Evolutionary conservation across 1,140 invertebrate genomes (phyloP).

Genomic region (Chrysomallon squamiferum): DNA sequence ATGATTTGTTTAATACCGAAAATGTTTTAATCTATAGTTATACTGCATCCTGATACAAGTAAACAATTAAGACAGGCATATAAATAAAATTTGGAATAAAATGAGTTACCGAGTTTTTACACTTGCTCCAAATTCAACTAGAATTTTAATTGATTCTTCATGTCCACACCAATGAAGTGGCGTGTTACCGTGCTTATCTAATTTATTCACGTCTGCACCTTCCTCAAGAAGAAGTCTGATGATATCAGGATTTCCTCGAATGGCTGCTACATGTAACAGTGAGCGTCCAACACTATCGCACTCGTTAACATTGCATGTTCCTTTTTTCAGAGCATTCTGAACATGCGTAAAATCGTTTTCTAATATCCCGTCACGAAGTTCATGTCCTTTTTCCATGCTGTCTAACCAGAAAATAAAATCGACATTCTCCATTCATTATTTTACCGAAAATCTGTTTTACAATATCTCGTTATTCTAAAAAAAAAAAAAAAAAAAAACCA

Average conservation of each 20-base stretch:
- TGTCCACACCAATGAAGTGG: constrained; percentile 42
- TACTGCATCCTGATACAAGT: too few relatives aligned
- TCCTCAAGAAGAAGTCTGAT: constrained; percentile 17
- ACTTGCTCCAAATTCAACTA: constrained; percentile 26
- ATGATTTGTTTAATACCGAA: too few relatives aligned
- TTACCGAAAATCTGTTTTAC: too few relatives aligned
- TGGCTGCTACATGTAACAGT: constrained; percentile 24
- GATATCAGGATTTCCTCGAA: constrained; percentile 23
- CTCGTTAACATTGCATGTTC: constrained; percentile 21
- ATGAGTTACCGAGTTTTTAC: constrained; percentile 20
- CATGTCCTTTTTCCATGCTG: constrained; percentile 24
- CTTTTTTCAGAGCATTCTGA: constrained; percentile 12
- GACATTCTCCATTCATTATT: not conserved
- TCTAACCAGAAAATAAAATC: constrained; percentile 8
- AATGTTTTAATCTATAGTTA: too few relatives aligned
- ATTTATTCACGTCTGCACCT: constrained; percentile 22
- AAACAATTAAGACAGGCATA: too few relatives aligned
- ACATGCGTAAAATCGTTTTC: constrained; percentile 16
- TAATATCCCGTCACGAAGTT: constrained; percentile 17
- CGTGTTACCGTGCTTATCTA: constrained; percentile 34
- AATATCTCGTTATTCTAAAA: too few relatives aligned
- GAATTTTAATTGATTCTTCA: constrained; percentile 27
- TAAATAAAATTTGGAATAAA: too few relatives aligned
- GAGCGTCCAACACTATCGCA: constrained; percentile 24
- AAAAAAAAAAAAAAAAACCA: too few relatives aligned